Percentiles rank a stretch among this genome's conserved stretches.
Conservation (phyloP, 2,113 vertebrate species). For the Calyptommatus sinebrachiatus region DNA sequence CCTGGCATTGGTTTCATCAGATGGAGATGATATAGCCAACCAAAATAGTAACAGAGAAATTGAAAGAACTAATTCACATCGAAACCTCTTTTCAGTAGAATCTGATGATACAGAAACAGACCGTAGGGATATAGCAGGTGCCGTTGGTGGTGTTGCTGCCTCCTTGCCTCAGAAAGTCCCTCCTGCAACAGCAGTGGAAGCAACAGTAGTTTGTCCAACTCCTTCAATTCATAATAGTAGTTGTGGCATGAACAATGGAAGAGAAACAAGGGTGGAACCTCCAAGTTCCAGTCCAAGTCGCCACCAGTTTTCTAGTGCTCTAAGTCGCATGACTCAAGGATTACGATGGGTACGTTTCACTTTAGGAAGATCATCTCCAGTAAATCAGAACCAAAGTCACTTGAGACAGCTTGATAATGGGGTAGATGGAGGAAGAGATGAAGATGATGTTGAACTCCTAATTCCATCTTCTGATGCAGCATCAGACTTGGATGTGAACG, state of each 20-base stretch:
- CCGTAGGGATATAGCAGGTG: conserved; percentile 80
- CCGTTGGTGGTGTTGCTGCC: conserved; percentile 82
- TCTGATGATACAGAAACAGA: conserved; percentile 90
- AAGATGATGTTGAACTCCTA: conserved; percentile 94
- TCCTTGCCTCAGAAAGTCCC: conserved; percentile 89
- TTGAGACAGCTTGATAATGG: conserved; percentile 87
- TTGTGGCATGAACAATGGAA: conserved; percentile 54
- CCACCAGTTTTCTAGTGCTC: conserved; percentile 76
- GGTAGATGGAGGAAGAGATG: conserved; percentile 74
- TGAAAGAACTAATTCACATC: conserved; percentile 73
- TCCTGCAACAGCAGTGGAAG: conserved; percentile 80
- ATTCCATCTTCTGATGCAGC: conserved; percentile 84
- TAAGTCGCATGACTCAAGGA: conserved; percentile 87
- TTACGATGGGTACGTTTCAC: conserved; percentile 88
- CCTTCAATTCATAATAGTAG: conserved; percentile 63
- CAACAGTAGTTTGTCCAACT: conserved; percentile 70
- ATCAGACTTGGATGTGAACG: conserved; percentile 80
- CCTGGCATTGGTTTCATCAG: conserved; percentile 86
- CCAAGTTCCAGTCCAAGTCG: conserved; percentile 62
- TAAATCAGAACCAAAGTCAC: conserved; percentile 86
- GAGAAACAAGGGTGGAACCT: conserved; percentile 66
- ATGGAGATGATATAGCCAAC: conserved; percentile 79
- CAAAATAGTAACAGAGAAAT: conserved; percentile 68
- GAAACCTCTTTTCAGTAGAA: conserved; percentile 84
- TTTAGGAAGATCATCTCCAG: conserved; percentile 73